These are phyloP conservation scores for Oryzias woworae DNA, from an alignment of 2,113 vertebrate species.

Conservation along the genomic window DNA sequence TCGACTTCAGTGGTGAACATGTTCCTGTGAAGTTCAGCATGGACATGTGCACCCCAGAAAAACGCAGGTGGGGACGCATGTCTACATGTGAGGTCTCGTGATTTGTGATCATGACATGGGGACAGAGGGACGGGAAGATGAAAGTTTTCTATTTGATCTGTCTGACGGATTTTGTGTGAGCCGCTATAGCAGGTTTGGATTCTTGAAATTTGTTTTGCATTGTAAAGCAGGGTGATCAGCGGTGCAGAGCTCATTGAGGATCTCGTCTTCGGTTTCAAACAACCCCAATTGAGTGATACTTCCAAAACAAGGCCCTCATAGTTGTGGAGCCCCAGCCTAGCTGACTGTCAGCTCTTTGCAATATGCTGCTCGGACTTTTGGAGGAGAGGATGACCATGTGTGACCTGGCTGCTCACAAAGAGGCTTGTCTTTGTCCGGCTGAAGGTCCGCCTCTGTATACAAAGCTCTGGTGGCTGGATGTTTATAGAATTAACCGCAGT, in stretches of 20 bases:
- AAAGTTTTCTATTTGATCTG: no score
- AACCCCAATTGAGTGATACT: conserved; percentile 62
- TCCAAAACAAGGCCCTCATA: conserved; percentile 64
- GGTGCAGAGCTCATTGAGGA: conserved; percentile 25
- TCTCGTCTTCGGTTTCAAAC: conserved; percentile 63
- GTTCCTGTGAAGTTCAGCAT: conserved; percentile 82
- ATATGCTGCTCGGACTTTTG: conserved; percentile 57
- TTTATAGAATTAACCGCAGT: conserved; percentile 47
- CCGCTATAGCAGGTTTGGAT: background rate
- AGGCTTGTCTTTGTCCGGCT: conserved; percentile 62
- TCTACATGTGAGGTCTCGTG: background rate
- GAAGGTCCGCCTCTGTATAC: conserved; percentile 45
- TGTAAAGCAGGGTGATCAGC: conserved; percentile 51
- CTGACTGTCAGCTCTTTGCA: conserved; percentile 74
- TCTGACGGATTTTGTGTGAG: no score
- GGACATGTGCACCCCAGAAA: conserved; percentile 56
- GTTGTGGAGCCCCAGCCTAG: conserved; percentile 47
- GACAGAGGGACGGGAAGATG: no score
- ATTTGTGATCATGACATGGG: background rate
- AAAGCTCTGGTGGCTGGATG: conserved; percentile 39
- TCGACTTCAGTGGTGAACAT: conserved; percentile 73
- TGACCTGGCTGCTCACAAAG: conserved; percentile 60
- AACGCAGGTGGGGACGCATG: conserved; percentile 38
- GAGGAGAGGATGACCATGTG: conserved; percentile 53
- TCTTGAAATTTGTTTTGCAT: conserved; percentile 35